Evolutionary conservation across 1,140 invertebrate genomes (phyloP).

Genomic region (Tribolium castaneum): DNA sequence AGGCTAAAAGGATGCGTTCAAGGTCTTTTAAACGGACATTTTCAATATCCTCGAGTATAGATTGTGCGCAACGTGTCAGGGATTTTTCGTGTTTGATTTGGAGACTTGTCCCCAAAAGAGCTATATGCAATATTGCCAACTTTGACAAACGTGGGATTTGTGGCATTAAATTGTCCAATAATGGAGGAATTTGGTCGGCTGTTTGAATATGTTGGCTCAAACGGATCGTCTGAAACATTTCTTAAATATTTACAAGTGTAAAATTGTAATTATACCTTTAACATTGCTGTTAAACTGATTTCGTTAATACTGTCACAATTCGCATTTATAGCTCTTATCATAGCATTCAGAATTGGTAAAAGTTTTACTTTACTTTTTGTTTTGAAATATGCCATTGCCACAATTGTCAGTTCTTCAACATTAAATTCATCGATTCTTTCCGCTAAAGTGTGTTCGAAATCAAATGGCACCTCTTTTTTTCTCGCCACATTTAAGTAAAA

Average conservation of each 20-base stretch:
- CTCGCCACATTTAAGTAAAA: conserved; percentile 68
- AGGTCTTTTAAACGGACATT: conserved; percentile 71
- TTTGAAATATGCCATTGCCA: conserved; percentile 73
- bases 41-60: conserved; percentile 56
- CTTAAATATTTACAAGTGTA: background rate
- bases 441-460: conserved; percentile 67
- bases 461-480: conserved; percentile 65
- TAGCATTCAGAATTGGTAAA: conserved; percentile 60
- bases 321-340: conserved; percentile 63
- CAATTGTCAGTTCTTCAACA: conserved; percentile 68
- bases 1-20: conserved; percentile 68
- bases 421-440: conserved; percentile 64
- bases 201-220: conserved; percentile 44
- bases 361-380: conserved; percentile 68
- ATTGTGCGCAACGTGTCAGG: conserved; percentile 24
- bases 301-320: conserved; percentile 65
- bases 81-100: conserved; percentile 58
- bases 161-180: conserved; percentile 49
- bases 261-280: conserved; percentile 65
- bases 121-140: conserved; percentile 66
- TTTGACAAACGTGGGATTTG: conserved; percentile 65
- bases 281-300: conserved; percentile 65
- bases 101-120: conserved; percentile 65
- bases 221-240: conserved; percentile 49
- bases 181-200: conserved; percentile 36